Percentiles rank a stretch among this genome's conserved stretches.
Conservation (phyloP, 2,888 invertebrate genomes). For the Sphaerophoria rueppellii region DNA sequence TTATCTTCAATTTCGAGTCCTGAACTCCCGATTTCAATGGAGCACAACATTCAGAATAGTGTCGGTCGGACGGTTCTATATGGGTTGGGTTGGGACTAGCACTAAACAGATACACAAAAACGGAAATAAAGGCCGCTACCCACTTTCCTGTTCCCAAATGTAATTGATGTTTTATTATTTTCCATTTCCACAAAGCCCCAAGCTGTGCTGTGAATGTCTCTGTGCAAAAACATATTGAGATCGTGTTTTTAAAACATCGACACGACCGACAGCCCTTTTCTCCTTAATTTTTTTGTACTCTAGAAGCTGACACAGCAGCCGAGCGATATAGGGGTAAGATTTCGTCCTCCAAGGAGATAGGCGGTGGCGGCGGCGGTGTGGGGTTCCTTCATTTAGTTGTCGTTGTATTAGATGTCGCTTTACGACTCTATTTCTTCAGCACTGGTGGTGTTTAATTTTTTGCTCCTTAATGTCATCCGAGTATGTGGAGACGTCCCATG, state of each 20-base stretch:
- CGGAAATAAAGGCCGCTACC: not conserved
- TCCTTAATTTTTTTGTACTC: slow-evolving; percentile 22
- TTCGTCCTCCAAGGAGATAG: not conserved
- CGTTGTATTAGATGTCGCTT: slow-evolving; percentile 39
- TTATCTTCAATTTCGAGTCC: slow-evolving; percentile 55
- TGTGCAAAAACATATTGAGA: slow-evolving; percentile 66
- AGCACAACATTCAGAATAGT: slow-evolving; percentile 15
- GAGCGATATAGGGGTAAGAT: slow-evolving; percentile 48
- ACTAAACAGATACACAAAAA: slow-evolving; percentile 3
- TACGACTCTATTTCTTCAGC: slow-evolving; percentile 74
- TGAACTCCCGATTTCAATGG: slow-evolving; percentile 42
- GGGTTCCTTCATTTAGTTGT: not conserved
- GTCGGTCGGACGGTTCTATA: not conserved
- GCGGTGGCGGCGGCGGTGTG: no score
- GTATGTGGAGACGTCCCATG: slow-evolving; percentile 27
- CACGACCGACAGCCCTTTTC: slow-evolving; percentile 64
- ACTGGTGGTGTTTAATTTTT: slow-evolving; percentile 77
- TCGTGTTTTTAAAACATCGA: slow-evolving; percentile 70
- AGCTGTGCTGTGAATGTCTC: slow-evolving; percentile 53
- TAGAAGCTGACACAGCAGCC: slow-evolving; percentile 25
- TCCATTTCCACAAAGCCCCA: slow-evolving; percentile 54
- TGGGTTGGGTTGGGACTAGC: slow-evolving; percentile 14
- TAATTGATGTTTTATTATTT: slow-evolving; percentile 73
- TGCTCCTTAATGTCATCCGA: slow-evolving; percentile 54
- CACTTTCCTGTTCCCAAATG: slow-evolving; percentile 38